Percentiles rank a stretch among this genome's conserved stretches.
phyloP scores from a whole-genome alignment of 2,113 vertebrate genomes.

The Nothobranchius furzeri region DNA sequence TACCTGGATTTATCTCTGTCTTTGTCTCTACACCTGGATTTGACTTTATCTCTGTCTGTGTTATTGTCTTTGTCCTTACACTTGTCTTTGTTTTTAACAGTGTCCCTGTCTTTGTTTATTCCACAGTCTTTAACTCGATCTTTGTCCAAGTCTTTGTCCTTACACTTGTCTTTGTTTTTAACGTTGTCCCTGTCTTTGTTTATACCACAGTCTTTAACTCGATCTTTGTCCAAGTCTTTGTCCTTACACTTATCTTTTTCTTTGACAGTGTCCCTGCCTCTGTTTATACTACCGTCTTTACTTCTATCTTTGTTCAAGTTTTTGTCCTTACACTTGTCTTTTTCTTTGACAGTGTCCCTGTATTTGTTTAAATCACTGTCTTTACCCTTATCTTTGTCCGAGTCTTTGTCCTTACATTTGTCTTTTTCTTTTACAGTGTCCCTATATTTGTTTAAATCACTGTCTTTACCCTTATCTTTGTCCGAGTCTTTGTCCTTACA shows the following conservation, averaged over 20 bases:
- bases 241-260: slow-evolving; percentile 51
- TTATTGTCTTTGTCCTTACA: not conserved
- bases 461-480: slow-evolving; percentile 2
- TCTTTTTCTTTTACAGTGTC: slow-evolving; percentile 14
- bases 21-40: not conserved
- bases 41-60: not conserved
- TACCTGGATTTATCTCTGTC: slow-evolving; percentile 6
- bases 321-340: not conserved
- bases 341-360: not conserved
- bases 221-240: not conserved
- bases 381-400: slow-evolving; percentile 2
- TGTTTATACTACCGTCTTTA: not conserved
- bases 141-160: not conserved
- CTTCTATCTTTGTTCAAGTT: slow-evolving; percentile 37
- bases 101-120: not conserved
- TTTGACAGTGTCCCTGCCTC: slow-evolving; percentile 22
- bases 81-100: not conserved
- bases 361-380: not conserved
- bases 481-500: not conserved
- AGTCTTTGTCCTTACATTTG: not conserved
- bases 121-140: not conserved
- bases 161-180: slow-evolving; percentile 6
- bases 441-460: not conserved
- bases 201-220: slow-evolving; percentile 24
- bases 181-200: slow-evolving; percentile 14